Base-by-base conservation (phyloP, 2,888 invertebrate genomes). In the Diarsia mendica region DNA sequence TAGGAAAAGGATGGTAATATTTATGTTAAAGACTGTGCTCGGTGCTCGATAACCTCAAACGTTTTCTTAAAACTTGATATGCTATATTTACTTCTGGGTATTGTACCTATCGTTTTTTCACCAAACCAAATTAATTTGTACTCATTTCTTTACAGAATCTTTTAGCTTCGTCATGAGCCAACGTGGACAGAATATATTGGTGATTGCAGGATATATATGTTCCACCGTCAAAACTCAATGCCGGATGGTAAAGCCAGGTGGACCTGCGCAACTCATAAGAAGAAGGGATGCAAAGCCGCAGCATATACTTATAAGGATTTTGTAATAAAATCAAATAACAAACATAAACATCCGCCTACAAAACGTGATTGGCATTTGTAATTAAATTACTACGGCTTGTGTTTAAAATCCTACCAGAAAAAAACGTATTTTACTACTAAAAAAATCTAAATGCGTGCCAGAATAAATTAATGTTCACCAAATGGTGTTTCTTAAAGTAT, bases 251-350 rank as follows among this genome's bases (percentile, higher is more conserved):
- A 33, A 48, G 55, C 28, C 6, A 67, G 77, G 18, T 77, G 77
- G 77, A 4, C 49, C 28, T 77, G 77, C 15, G 63, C 77, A 6
- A 77, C 77, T n/a, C 77, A 77, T 49, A 49, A 20, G n/a, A 64
- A 5, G 20, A 51, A 58, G 20, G 63, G 77, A 20, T 77, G 77
- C 55, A 67, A 15, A 49, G 77, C 77, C 23, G n/a, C 44, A 33
- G 15, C 49, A 28, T 28, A 51, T n/a, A 77, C 77, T 5, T 63
- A 51, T 23, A 48, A 55, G 3, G 44, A 68, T 33, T 6, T 8
- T 5, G 20, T 77, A 23, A 15, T 77, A 33, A 77, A 60, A 69
- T 15, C n/a, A 20, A 77, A 65, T 11, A 77, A 77, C 28, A 15
- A 51, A 20, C 70, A 77, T 53, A 70, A 51, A 39, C 72, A 73